These are phyloP conservation scores for Catocala fraxini DNA, from an alignment of 2,888 invertebrate genomes.

Conservation along the genomic window DNA sequence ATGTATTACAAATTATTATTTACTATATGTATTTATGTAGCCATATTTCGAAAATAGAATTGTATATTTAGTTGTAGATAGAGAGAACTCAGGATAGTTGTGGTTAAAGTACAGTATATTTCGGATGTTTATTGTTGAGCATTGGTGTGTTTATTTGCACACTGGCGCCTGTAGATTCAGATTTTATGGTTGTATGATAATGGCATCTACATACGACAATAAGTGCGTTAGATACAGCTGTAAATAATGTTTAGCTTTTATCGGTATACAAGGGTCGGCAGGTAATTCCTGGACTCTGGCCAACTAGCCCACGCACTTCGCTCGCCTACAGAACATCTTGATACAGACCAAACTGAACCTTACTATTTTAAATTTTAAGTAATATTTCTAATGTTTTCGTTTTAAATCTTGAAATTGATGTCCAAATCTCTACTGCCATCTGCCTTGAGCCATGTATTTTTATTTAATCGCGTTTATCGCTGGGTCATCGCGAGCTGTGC, in stretches of 20 bases:
- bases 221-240: slow-evolving; percentile 71
- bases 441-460: slow-evolving; percentile 78
- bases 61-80: slow-evolving; percentile 19
- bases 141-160: slow-evolving; percentile 47
- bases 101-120: slow-evolving; percentile 21
- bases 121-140: slow-evolving; percentile 30
- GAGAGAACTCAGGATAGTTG: slow-evolving; percentile 16
- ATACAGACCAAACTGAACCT: slow-evolving; percentile 53
- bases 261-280: slow-evolving; percentile 82
- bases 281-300: slow-evolving; percentile 80
- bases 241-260: slow-evolving; percentile 83
- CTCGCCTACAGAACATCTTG: slow-evolving; percentile 57
- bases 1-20: slow-evolving; percentile 28
- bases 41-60: slow-evolving; percentile 23
- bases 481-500: slow-evolving; percentile 64
- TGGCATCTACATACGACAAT: slow-evolving; percentile 65
- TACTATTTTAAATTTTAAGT: slow-evolving; percentile 48
- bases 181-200: slow-evolving; percentile 54
- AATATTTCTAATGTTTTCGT: slow-evolving; percentile 45
- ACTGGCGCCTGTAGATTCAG: slow-evolving; percentile 35
- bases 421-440: slow-evolving; percentile 80
- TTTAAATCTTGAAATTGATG: slow-evolving; percentile 74
- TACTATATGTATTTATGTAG: slow-evolving; percentile 26
- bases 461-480: slow-evolving; percentile 70
- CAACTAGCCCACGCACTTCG: slow-evolving; percentile 77